Conservation (phyloP, 2,797 vertebrate species). For the Etheostoma nigrum region DNA sequence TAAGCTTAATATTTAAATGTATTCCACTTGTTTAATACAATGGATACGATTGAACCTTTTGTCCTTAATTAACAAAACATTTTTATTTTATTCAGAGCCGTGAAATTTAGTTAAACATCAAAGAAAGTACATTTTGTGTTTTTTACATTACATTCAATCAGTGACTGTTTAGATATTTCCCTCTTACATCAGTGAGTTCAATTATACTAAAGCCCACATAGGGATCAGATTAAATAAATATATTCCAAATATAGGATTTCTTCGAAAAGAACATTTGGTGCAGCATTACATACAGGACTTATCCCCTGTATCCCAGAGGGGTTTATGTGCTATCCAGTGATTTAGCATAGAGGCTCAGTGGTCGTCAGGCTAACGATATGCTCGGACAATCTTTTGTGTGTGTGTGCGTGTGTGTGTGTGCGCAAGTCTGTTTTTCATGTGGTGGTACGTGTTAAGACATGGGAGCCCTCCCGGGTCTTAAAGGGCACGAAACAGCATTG, state of each 20-base stretch:
- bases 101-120: too few species aligned
- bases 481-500: constrained; percentile 41
- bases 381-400: neutral
- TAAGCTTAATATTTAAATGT: too few species aligned
- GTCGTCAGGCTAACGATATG: constrained; percentile 1
- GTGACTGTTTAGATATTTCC: too few species aligned
- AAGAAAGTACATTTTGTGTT: too few species aligned
- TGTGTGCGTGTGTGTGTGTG: neutral
- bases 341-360: constrained; percentile 17
- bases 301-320: neutral
- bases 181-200: neutral
- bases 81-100: too few species aligned
- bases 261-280: neutral
- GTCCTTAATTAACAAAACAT: neutral
- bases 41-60: neutral
- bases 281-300: neutral
- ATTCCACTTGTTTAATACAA: too few species aligned
- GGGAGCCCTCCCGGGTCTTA: constrained; percentile 20
- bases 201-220: neutral
- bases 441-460: constrained; percentile 8
- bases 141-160: too few species aligned
- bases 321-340: constrained; percentile 2
- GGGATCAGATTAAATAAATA: neutral
- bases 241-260: neutral
- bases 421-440: neutral